phyloP scores from a whole-genome alignment of 2,888 invertebrate genomes.

The Perithous albicinctus region DNA sequence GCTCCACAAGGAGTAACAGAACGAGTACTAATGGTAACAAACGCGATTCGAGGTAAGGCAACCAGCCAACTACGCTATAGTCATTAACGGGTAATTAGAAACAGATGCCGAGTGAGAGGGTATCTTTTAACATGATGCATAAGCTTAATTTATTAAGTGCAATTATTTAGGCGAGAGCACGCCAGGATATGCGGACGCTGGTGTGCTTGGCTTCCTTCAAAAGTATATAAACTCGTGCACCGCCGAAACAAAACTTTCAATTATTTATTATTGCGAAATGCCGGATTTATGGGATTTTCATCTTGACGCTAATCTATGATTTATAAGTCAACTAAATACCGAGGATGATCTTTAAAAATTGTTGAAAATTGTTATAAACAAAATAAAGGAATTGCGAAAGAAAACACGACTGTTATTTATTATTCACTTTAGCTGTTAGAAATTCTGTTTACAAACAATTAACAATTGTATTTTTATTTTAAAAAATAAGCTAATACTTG shows the following conservation, averaged over 20 bases:
- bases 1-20: slow-evolving; percentile 56
- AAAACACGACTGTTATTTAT: no score
- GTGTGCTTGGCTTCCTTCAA: slow-evolving; percentile 54
- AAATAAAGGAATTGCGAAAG: no score
- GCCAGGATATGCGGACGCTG: slow-evolving; percentile 74
- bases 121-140: slow-evolving; percentile 85
- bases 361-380: no score
- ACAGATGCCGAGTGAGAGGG: slow-evolving; percentile 83
- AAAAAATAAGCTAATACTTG: neutral
- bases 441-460: no score
- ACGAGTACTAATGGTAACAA: slow-evolving; percentile 80
- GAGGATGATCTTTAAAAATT: no score
- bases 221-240: slow-evolving; percentile 63
- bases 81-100: slow-evolving; percentile 85
- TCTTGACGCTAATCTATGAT: slow-evolving; percentile 67
- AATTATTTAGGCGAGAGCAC: slow-evolving; percentile 81
- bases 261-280: slow-evolving; percentile 83
- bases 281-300: slow-evolving; percentile 78
- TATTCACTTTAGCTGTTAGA: no score
- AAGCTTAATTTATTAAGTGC: slow-evolving; percentile 85
- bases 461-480: no score
- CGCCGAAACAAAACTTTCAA: slow-evolving; percentile 84
- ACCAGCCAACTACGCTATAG: slow-evolving; percentile 78
- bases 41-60: slow-evolving; percentile 43
- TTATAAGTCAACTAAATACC: slow-evolving; percentile 62